Conservation (phyloP, 2,113 vertebrate species). For the Dolichallabes microphthalmus region DNA sequence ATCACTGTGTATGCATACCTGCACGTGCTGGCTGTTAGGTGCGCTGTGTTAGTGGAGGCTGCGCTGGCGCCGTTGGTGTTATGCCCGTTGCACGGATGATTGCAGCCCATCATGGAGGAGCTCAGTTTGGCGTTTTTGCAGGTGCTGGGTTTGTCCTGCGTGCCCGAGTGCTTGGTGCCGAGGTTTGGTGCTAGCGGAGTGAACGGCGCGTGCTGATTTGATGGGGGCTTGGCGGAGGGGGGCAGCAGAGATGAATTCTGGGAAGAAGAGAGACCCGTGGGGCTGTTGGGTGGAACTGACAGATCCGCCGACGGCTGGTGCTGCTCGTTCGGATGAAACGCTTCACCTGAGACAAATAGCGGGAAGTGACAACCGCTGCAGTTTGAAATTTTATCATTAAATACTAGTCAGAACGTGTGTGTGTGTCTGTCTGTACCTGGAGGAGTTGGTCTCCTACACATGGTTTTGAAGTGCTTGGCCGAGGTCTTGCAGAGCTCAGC, state of each 20-base stretch:
- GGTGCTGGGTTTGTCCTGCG: conserved; percentile 77
- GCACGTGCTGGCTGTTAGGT: conserved; percentile 80
- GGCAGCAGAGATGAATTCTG: conserved; percentile 83
- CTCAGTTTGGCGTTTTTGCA: conserved; percentile 92
- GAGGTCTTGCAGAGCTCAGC: conserved; percentile 87
- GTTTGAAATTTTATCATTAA: not conserved
- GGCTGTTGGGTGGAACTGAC: conserved; percentile 96
- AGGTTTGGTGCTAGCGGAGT: conserved; percentile 75
- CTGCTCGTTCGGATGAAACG: conserved; percentile 89
- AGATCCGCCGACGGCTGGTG: conserved; percentile 89
- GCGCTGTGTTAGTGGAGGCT: conserved; percentile 75
- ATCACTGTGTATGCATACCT: conserved; percentile 70
- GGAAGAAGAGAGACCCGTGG: conserved; percentile 87
- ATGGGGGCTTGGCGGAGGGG: conserved; percentile 70
- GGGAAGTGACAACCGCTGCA: not conserved
- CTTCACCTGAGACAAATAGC: conserved; percentile 71
- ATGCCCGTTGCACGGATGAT: conserved; percentile 92
- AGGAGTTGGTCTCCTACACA: conserved; percentile 86
- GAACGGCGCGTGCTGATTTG: conserved; percentile 80
- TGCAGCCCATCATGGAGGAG: conserved; percentile 81
- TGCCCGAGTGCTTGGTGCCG: conserved; percentile 69
- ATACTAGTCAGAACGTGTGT: not conserved
- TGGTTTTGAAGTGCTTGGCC: conserved; percentile 91
- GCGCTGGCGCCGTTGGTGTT: conserved; percentile 79
- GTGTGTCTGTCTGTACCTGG: conserved; percentile 71